Evolutionary conservation across 1,140 invertebrate species (phyloP).

Genomic region (Phenacoccus solenopsis): DNA sequence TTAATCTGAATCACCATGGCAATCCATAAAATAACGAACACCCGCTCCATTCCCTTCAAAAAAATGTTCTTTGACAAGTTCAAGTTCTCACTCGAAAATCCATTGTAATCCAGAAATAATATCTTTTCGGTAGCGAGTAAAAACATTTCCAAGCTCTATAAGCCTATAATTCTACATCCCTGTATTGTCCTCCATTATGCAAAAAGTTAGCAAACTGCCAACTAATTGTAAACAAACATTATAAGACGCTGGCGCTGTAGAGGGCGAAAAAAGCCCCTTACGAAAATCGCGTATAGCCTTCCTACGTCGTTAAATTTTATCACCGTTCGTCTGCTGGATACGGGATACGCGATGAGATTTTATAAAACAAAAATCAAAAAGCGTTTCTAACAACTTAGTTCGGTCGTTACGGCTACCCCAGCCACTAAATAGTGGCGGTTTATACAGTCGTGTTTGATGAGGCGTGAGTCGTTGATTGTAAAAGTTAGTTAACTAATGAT

Average conservation of each 20-base stretch:
- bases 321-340: not conserved
- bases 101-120: no score
- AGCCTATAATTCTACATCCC: no score
- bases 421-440: not conserved
- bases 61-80: no score
- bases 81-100: no score
- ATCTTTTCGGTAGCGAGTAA: no score
- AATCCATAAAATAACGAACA: no score
- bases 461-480: not conserved
- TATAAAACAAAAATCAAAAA: slow-evolving; percentile 4
- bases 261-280: not conserved
- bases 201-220: not conserved
- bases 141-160: no score
- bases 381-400: slow-evolving; percentile 1
- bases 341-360: not conserved
- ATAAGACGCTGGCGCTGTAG: no score
- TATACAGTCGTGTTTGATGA: not conserved
- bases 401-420: not conserved
- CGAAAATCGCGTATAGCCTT: no score
- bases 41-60: no score
- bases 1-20: no score
- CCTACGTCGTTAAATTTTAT: not conserved
- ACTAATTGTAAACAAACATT: not conserved
- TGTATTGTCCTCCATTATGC: not conserved
- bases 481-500: slow-evolving; percentile 3